Percentiles rank a stretch among this genome's conserved stretches.
phyloP scores from a whole-genome alignment of 2,797 vertebrate species.

The Darevskia mixta region DNA sequence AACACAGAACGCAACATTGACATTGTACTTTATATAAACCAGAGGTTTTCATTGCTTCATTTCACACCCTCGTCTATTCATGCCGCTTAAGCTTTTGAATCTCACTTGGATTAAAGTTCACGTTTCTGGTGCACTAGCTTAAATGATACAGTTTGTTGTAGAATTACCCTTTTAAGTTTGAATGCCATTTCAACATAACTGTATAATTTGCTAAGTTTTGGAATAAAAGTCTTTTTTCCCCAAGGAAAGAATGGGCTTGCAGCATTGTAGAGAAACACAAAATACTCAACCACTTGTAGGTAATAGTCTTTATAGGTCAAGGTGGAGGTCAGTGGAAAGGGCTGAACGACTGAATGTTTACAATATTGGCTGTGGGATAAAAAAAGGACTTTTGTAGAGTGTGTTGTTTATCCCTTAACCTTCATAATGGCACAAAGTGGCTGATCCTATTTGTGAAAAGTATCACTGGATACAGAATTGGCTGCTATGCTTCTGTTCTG shows the following conservation, averaged over 20 bases:
- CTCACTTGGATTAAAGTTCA: slow-evolving; percentile 40
- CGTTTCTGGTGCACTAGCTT: slow-evolving; percentile 40
- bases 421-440: slow-evolving; percentile 56
- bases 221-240: slow-evolving; percentile 43
- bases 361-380: slow-evolving; percentile 60
- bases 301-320: slow-evolving; percentile 65
- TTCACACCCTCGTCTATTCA: not conserved
- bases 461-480: slow-evolving; percentile 61
- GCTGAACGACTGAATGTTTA: slow-evolving; percentile 61
- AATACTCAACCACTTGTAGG: slow-evolving; percentile 59
- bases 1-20: slow-evolving; percentile 10
- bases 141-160: not conserved
- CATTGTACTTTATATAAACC: slow-evolving; percentile 2
- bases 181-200: slow-evolving; percentile 52
- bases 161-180: slow-evolving; percentile 45
- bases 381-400: slow-evolving; percentile 56
- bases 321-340: slow-evolving; percentile 66
- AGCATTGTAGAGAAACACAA: slow-evolving; percentile 54
- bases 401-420: slow-evolving; percentile 62
- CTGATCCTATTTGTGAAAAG: slow-evolving; percentile 66
- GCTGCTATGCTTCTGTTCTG: slow-evolving; percentile 67
- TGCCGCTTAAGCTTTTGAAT: slow-evolving; percentile 30
- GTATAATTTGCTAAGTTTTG: slow-evolving; percentile 50
- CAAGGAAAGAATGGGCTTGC: slow-evolving; percentile 32
- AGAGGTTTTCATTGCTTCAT: not conserved